These are phyloP conservation scores for Poecilia velifera DNA, from an alignment of 2,797 vertebrate genomes.

Conservation along the genomic window DNA sequence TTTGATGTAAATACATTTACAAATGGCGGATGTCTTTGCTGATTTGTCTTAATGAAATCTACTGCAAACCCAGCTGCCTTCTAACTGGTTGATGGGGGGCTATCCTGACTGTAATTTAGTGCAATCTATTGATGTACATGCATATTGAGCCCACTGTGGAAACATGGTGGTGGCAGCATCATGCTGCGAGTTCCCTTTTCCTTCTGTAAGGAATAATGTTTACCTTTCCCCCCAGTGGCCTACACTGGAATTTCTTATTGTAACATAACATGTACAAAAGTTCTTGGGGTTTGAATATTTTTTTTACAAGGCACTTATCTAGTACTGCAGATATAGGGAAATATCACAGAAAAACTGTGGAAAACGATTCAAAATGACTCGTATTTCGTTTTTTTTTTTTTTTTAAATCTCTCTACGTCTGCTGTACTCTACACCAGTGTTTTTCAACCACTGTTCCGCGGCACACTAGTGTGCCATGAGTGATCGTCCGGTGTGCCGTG, in stretches of 20 bases:
- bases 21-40: too few relatives aligned
- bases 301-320: neutral
- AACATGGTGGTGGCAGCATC: neutral
- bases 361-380: too few relatives aligned
- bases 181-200: neutral
- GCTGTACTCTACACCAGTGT: too few relatives aligned
- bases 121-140: neutral
- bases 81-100: neutral
- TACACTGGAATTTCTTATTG: neutral
- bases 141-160: neutral
- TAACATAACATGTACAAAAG: neutral
- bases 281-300: neutral
- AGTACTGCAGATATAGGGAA: too few relatives aligned
- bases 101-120: neutral
- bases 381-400: too few relatives aligned
- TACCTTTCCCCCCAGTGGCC: neutral
- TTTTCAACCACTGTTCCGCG: too few relatives aligned
- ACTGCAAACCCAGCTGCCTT: neutral
- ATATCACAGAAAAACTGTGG: too few relatives aligned
- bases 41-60: neutral
- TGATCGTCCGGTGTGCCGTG: too few relatives aligned
- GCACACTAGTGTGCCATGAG: too few relatives aligned
- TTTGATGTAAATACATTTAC: conserved; percentile 3
- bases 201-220: neutral
- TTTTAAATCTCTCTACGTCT: too few relatives aligned